A percentile compares a stretch with the other conserved stretches of the same genome.
phyloP scores from a whole-genome alignment of 1,140 invertebrate species.

The Mizuhopecten yessoensis region DNA sequence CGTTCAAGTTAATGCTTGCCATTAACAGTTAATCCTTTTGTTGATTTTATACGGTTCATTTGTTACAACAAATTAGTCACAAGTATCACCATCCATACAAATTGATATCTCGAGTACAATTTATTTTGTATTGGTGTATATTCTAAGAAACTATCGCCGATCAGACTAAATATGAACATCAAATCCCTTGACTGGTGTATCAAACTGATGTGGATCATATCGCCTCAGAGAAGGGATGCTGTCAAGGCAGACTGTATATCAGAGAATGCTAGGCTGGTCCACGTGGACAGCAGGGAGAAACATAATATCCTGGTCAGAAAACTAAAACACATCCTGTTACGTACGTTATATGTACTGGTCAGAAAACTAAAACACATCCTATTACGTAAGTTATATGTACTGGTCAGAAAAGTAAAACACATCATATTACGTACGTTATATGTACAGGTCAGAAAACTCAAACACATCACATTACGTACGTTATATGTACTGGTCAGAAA shows the following conservation, averaged over 20 bases:
- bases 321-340: neutral
- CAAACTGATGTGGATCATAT: neutral
- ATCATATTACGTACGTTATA: neutral
- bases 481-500: too few relatives aligned
- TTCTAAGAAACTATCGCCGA: neutral
- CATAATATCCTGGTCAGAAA: neutral
- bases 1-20: too few relatives aligned
- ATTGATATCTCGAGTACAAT: too few relatives aligned
- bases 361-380: too few relatives aligned
- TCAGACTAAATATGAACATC: neutral
- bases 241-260: neutral
- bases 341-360: neutral
- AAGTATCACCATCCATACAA: too few relatives aligned
- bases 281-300: neutral
- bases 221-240: neutral
- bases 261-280: neutral
- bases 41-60: too few relatives aligned
- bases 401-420: too few relatives aligned
- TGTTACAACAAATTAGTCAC: too few relatives aligned
- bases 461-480: too few relatives aligned
- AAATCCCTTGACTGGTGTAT: neutral
- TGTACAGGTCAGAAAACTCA: neutral
- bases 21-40: too few relatives aligned
- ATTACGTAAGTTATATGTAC: too few relatives aligned
- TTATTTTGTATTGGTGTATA: too few relatives aligned